Percentiles rank a stretch among this genome's conserved stretches.
phyloP scores from a whole-genome alignment of 1,140 invertebrate species.

The Drosophila sturtevanti region DNA sequence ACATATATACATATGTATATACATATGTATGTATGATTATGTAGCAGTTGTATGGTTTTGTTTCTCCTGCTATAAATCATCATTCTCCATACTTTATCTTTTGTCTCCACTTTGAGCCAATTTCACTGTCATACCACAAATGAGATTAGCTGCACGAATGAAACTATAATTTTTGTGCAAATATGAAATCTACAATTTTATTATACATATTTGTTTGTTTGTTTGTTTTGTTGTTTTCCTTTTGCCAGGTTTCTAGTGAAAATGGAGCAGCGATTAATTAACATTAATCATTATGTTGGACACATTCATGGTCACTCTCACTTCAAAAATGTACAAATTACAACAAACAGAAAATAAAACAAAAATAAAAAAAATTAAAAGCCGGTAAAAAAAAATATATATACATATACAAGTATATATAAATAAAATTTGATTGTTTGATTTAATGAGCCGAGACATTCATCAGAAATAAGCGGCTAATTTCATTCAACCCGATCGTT shows the following conservation, averaged over 20 bases:
- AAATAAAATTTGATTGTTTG: slow-evolving; percentile 42
- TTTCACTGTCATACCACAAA: slow-evolving; percentile 32
- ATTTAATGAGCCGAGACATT: slow-evolving; percentile 75
- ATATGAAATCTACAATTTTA: slow-evolving; percentile 60
- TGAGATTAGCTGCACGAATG: slow-evolving; percentile 55
- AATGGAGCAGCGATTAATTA: slow-evolving; percentile 49
- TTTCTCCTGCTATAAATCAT: slow-evolving; percentile 28
- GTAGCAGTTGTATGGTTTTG: background rate
- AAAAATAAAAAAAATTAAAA: slow-evolving; percentile 28
- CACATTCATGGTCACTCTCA: slow-evolving; percentile 74
- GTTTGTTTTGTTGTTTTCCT: slow-evolving; percentile 37
- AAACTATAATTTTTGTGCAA: slow-evolving; percentile 42
- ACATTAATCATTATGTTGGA: slow-evolving; percentile 59
- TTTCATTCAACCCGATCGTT: background rate
- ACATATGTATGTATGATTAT: background rate
- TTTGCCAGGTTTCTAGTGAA: slow-evolving; percentile 23
- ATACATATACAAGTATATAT: no score
- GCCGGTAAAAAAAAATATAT: slow-evolving; percentile 28
- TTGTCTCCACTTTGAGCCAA: slow-evolving; percentile 7
- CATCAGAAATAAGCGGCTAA: slow-evolving; percentile 41
- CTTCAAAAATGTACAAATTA: slow-evolving; percentile 36
- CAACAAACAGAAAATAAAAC: slow-evolving; percentile 26
- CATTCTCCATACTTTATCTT: background rate
- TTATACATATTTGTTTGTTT: slow-evolving; percentile 41
- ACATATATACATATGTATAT: no score